Conservation (phyloP, 2,113 vertebrate genomes). For the Callorhinus ursinus region DNA sequence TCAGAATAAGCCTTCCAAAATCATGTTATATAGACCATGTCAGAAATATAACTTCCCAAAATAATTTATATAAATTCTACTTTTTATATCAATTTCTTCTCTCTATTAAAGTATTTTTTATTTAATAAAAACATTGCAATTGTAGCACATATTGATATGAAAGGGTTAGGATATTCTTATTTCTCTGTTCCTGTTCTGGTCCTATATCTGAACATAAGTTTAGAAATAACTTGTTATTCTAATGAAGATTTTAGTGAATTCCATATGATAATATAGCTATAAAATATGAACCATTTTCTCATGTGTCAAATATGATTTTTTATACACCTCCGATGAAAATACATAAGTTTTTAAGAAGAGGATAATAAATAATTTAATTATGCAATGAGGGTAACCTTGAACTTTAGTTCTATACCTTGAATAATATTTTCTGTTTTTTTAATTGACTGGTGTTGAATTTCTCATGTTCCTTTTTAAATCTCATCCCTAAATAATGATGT, state of each 20-base stretch:
- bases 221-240: neutral
- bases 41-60: neutral
- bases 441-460: neutral
- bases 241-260: neutral
- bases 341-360: neutral
- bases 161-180: neutral
- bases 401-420: neutral
- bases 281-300: neutral
- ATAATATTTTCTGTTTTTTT: neutral
- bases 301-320: neutral
- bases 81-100: neutral
- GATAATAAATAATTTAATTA: neutral
- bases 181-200: neutral
- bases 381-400: neutral
- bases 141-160: neutral
- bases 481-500: neutral
- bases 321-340: neutral
- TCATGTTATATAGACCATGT: neutral
- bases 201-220: neutral
- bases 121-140: neutral
- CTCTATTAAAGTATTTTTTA: neutral
- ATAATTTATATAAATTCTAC: neutral
- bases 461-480: neutral
- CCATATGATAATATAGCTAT: neutral
- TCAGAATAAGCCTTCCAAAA: neutral